Evolutionary conservation across 2,888 invertebrate species (phyloP).

Genomic region (Tolmerus cingulatus): DNA sequence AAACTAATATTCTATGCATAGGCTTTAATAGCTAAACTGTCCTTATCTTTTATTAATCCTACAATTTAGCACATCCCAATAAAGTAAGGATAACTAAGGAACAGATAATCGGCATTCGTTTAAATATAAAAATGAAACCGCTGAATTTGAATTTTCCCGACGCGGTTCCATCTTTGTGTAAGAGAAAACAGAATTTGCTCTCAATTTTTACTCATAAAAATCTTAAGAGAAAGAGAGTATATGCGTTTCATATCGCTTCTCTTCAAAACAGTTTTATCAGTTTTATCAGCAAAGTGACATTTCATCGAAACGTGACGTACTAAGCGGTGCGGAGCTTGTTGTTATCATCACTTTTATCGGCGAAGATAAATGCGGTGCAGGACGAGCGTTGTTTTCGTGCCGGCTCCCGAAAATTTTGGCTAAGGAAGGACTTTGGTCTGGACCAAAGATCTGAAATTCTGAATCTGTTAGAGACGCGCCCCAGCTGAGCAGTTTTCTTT

Average conservation of each 20-base stretch:
- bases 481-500: background rate
- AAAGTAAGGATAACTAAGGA: too few relatives aligned
- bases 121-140: too few relatives aligned
- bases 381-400: background rate
- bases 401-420: background rate
- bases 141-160: too few relatives aligned
- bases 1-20: too few relatives aligned
- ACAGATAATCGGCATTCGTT: too few relatives aligned
- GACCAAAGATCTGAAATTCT: background rate
- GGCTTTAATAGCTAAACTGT: too few relatives aligned
- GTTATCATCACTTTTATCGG: background rate
- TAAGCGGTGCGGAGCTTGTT: background rate
- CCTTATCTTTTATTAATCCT: too few relatives aligned
- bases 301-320: background rate
- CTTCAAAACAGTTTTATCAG: background rate
- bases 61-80: too few relatives aligned
- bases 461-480: background rate
- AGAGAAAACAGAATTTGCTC: too few relatives aligned
- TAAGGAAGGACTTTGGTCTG: background rate
- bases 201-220: background rate
- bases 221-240: background rate
- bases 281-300: background rate
- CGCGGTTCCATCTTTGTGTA: too few relatives aligned
- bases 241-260: background rate
- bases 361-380: background rate